Conservation (phyloP, 2,888 invertebrate genomes). For the Eupithecia inturbata region DNA sequence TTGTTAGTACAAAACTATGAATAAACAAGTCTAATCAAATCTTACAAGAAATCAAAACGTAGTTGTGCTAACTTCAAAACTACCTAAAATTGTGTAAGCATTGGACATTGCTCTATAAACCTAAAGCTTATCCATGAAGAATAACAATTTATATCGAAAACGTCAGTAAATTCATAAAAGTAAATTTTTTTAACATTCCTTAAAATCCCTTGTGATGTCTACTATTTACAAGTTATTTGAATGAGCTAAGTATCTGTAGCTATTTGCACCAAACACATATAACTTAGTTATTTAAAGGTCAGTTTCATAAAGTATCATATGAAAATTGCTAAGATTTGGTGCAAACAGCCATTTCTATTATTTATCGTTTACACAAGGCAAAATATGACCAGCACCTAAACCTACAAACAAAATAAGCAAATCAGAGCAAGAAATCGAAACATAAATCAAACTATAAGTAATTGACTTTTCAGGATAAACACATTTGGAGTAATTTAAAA, state of each 20-base stretch:
- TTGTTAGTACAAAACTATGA: constrained; percentile 68
- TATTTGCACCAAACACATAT: constrained; percentile 14
- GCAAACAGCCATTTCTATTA: constrained; percentile 8
- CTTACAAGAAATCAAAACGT: constrained; percentile 66
- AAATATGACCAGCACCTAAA: constrained; percentile 57
- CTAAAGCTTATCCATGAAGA: constrained; percentile 46
- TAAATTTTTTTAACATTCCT: constrained; percentile 52
- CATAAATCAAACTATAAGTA: constrained; percentile 28
- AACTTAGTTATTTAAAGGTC: not conserved
- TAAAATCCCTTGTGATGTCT: constrained; percentile 69
- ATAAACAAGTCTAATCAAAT: constrained; percentile 71
- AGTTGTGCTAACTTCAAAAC: constrained; percentile 51
- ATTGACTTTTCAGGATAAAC: constrained; percentile 33
- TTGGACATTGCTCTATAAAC: constrained; percentile 58
- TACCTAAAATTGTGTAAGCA: constrained; percentile 55
- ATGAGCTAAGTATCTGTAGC: constrained; percentile 43
- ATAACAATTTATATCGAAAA: constrained; percentile 72
- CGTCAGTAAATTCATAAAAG: constrained; percentile 69
- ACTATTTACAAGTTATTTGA: constrained; percentile 68
- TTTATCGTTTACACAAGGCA: constrained; percentile 33
- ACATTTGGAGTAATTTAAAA: constrained; percentile 17
- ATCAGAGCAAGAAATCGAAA: constrained; percentile 46
- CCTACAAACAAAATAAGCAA: constrained; percentile 40
- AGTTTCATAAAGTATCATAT: not conserved
- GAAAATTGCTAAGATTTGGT: constrained; percentile 10